These are phyloP conservation scores for Mizuhopecten yessoensis DNA, from an alignment of 1,140 invertebrate genomes.

Conservation along the genomic window DNA sequence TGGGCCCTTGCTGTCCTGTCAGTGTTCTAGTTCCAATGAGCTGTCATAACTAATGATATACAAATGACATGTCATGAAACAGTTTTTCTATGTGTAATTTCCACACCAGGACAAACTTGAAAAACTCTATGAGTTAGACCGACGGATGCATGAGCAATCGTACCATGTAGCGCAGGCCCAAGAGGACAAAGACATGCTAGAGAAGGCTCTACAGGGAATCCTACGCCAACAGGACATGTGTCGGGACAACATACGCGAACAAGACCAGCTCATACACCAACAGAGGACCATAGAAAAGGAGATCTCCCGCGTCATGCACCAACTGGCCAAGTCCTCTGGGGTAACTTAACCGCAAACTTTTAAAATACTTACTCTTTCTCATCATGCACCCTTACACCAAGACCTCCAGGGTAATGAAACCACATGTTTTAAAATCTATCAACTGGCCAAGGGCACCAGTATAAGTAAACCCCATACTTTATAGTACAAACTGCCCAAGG, in stretches of 20 bases:
- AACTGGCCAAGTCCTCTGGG: conserved; percentile 95
- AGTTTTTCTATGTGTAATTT: no score
- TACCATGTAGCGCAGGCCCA: conserved; percentile 91
- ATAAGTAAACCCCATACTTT: no score
- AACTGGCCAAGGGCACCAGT: no score
- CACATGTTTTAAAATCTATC: no score
- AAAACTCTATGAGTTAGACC: conserved; percentile 92
- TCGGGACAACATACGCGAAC: conserved; percentile 87
- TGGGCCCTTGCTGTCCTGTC: no score
- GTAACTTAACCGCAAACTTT: conserved; percentile 85
- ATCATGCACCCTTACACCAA: no score
- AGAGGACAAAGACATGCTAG: conserved; percentile 92
- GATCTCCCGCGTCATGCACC: conserved; percentile 90
- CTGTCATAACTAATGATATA: no score
- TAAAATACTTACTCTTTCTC: no score
- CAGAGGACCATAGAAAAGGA: conserved; percentile 91
- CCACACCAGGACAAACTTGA: conserved; percentile 88
- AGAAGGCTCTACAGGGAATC: conserved; percentile 89
- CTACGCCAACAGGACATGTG: conserved; percentile 87
- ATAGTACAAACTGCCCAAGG: no score
- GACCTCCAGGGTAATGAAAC: no score
- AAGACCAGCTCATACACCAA: conserved; percentile 89
- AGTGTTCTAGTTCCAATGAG: no score
- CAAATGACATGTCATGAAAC: no score
- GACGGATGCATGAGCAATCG: conserved; percentile 93